A percentile compares a stretch with the other conserved stretches of the same genome.
Evolutionary conservation across 1,140 invertebrate genomes (phyloP).

Genomic region (Centruroides sculpturatus): DNA sequence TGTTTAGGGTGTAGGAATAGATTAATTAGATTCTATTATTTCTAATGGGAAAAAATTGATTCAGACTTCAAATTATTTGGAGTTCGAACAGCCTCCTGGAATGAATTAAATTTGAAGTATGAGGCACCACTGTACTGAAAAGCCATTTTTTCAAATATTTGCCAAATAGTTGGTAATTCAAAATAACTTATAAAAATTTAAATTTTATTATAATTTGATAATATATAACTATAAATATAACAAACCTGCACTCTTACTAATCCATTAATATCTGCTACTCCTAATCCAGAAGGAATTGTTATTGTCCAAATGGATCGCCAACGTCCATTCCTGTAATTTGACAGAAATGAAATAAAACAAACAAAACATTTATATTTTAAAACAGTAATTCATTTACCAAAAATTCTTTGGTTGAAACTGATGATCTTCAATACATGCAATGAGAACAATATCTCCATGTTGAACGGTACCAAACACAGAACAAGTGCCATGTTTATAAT

Average conservation of each 20-base stretch:
- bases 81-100: no score
- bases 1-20: no score
- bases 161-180: no score
- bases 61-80: no score
- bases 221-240: not conserved
- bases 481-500: conserved; percentile 83
- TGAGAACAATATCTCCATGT: conserved; percentile 52
- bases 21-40: no score
- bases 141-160: no score
- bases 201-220: no score
- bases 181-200: no score
- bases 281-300: conserved; percentile 51
- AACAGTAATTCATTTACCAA: conserved; percentile 40
- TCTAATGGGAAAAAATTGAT: no score
- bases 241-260: conserved; percentile 71
- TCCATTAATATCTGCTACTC: conserved; percentile 62
- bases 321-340: conserved; percentile 66
- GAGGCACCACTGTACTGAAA: no score
- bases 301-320: conserved; percentile 96
- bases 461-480: conserved; percentile 63
- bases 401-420: conserved; percentile 98
- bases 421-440: conserved; percentile 90
- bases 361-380: not conserved
- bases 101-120: no score
- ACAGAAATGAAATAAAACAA: not conserved